These are phyloP conservation scores for Nomada flava DNA, from an alignment of 2,888 invertebrate species.

Conservation along the genomic window DNA sequence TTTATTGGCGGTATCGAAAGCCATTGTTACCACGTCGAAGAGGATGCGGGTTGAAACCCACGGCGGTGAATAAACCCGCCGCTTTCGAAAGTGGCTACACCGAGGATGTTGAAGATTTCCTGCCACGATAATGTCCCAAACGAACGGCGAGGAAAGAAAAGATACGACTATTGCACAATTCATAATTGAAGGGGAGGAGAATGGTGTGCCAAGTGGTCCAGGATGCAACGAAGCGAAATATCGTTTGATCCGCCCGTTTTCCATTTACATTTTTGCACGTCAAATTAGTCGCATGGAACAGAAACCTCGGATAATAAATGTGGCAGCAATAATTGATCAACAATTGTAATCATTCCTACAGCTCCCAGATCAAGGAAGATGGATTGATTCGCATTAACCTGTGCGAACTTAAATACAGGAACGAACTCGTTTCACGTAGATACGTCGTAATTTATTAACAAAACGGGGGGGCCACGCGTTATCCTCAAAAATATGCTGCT, in stretches of 20 bases:
- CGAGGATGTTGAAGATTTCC: constrained; percentile 54
- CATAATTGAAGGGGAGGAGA: constrained; percentile 9
- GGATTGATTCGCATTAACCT: too few species aligned
- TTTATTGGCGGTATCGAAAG: neutral
- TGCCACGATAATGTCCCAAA: constrained; percentile 32
- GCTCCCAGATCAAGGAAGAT: too few species aligned
- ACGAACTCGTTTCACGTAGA: too few species aligned
- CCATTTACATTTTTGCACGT: neutral
- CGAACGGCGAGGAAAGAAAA: constrained; percentile 38
- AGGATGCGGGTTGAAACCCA: constrained; percentile 41
- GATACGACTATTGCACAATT: neutral
- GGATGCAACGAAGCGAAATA: constrained; percentile 1
- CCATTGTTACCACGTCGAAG: constrained; percentile 23
- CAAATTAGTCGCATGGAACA: neutral
- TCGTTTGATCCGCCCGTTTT: neutral
- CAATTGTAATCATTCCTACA: too few species aligned
- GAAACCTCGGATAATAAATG: neutral
- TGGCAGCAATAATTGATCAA: too few species aligned
- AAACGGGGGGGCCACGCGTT: too few species aligned
- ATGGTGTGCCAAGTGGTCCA: neutral
- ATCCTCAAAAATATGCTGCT: too few species aligned
- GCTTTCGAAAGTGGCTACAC: constrained; percentile 44
- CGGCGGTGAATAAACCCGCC: constrained; percentile 43
- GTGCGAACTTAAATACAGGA: too few species aligned
- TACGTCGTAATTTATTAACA: too few species aligned